phyloP scores from a whole-genome alignment of 2,888 invertebrate species.

The Drosophila melanocephala region DNA sequence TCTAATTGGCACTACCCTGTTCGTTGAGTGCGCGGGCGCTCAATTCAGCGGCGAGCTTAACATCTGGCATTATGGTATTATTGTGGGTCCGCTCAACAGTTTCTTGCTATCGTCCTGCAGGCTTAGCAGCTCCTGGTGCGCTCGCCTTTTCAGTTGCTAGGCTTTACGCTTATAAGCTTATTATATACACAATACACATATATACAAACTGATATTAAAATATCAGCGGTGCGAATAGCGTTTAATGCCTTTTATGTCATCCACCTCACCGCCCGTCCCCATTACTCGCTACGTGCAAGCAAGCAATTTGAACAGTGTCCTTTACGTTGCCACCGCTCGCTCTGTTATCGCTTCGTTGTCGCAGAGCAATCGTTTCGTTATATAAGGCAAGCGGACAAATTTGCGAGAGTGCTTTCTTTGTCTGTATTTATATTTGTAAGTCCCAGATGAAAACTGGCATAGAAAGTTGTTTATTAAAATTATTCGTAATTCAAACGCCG shows the following conservation, averaged over 20 bases:
- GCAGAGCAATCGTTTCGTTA: conserved; percentile 36
- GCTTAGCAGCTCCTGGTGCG: conserved; percentile 46
- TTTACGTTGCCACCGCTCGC: conserved; percentile 5
- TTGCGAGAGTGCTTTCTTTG: conserved; percentile 29
- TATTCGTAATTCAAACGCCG: neutral
- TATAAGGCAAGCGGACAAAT: conserved; percentile 42
- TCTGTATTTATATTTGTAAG: conserved; percentile 13
- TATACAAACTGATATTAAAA: conserved; percentile 7
- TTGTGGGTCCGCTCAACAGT: conserved; percentile 61
- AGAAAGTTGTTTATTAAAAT: conserved; percentile 16
- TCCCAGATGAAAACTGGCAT: conserved; percentile 41
- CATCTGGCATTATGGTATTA: conserved; percentile 14
- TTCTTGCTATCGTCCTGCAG: conserved; percentile 62
- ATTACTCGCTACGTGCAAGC: conserved; percentile 14
- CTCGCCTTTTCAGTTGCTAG: conserved; percentile 44
- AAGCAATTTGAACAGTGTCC: conserved; percentile 15
- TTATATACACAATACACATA: conserved; percentile 10
- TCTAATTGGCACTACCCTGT: conserved; percentile 22
- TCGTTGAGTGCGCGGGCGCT: conserved; percentile 54
- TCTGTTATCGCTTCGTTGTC: conserved; percentile 6
- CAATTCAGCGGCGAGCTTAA: conserved; percentile 31
- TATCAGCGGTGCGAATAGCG: conserved; percentile 20
- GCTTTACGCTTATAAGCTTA: conserved; percentile 33
- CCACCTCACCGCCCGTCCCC: conserved; percentile 9
- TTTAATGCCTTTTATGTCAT: conserved; percentile 17